Percentiles rank a stretch among this genome's conserved stretches.
Evolutionary conservation across 2,888 invertebrate species (phyloP).

Genomic region (Drosophila stalkeri): DNA sequence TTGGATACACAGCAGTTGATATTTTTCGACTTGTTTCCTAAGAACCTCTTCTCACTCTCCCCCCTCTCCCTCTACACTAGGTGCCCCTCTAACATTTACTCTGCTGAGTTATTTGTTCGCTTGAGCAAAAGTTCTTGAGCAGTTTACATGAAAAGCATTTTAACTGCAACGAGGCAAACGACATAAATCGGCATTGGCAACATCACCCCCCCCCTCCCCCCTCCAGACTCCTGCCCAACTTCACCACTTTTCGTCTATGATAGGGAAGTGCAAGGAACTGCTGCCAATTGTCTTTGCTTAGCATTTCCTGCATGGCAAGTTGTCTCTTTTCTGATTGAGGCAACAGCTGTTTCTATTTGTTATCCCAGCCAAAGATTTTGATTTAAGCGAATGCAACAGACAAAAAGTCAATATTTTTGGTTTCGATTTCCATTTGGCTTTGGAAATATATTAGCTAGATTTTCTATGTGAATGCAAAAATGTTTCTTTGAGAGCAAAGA

Average conservation of each 20-base stretch:
- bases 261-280: conserved; percentile 31
- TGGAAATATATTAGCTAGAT: background rate
- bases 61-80: conserved; percentile 1
- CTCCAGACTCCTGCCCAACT: background rate
- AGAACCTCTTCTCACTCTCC: background rate
- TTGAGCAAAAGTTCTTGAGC: conserved; percentile 59
- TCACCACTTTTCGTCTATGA: conserved; percentile 11
- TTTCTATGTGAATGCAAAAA: background rate
- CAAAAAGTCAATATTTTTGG: conserved; percentile 1
- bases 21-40: conserved; percentile 60
- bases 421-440: background rate
- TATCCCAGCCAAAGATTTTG: conserved; percentile 13
- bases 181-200: conserved; percentile 61
- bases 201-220: background rate
- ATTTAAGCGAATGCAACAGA: conserved; percentile 3
- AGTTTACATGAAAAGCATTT: conserved; percentile 75
- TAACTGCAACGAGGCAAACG: conserved; percentile 65
- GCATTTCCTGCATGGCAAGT: background rate
- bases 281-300: conserved; percentile 46
- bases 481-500: no score
- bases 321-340: background rate
- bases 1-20: conserved; percentile 64
- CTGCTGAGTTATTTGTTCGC: conserved; percentile 67
- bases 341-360: conserved; percentile 38
- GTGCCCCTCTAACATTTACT: conserved; percentile 10